phyloP scores from a whole-genome alignment of 2,888 invertebrate genomes.

The Ormyrus pomaceus region DNA sequence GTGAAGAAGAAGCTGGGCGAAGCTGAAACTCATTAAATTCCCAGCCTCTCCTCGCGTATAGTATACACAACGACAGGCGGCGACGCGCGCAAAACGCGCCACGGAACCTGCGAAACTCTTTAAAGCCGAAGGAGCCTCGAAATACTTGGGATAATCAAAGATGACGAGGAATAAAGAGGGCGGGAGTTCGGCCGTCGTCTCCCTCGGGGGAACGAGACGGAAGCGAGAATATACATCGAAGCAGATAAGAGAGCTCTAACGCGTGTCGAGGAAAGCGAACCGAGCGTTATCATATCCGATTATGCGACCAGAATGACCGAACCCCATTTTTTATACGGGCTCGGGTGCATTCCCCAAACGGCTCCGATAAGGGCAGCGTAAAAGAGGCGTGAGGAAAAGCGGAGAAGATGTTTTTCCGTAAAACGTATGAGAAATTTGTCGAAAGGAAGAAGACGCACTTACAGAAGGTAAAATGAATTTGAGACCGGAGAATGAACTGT shows the following conservation, averaged over 20 bases:
- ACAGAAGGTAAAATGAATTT: too few relatives aligned
- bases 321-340: too few relatives aligned
- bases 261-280: background rate
- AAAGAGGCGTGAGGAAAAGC: too few relatives aligned
- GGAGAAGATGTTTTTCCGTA: too few relatives aligned
- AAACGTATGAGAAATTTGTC: too few relatives aligned
- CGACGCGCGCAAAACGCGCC: background rate
- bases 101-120: background rate
- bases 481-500: too few relatives aligned
- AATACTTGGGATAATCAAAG: conserved; percentile 28
- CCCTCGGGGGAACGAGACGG: conserved; percentile 1
- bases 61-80: too few relatives aligned
- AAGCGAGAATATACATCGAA: conserved; percentile 7
- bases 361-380: too few relatives aligned
- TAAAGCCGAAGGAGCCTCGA: background rate
- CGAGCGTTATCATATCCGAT: too few relatives aligned
- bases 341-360: too few relatives aligned
- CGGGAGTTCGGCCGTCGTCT: background rate
- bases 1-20: conserved; percentile 5
- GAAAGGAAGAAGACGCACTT: too few relatives aligned
- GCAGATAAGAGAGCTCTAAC: conserved; percentile 19
- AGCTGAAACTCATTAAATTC: conserved; percentile 29
- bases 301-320: too few relatives aligned
- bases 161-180: background rate
- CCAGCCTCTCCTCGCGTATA: background rate